phyloP scores from a whole-genome alignment of 2,113 vertebrate genomes.

The Nesospiza acunhae region DNA sequence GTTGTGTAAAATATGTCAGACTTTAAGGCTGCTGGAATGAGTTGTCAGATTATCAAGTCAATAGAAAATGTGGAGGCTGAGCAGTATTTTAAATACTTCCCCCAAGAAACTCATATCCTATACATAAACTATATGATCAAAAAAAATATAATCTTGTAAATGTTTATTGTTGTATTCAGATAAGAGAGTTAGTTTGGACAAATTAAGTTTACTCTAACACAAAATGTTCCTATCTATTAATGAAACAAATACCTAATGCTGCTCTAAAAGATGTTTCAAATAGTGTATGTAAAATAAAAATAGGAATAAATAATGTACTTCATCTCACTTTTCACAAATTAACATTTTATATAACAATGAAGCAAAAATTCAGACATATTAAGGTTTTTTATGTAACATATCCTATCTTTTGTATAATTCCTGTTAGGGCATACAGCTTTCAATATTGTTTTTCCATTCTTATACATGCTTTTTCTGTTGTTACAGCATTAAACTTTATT shows the following conservation, averaged over 20 bases:
- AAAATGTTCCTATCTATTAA: slow-evolving; percentile 67
- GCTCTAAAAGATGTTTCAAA: slow-evolving; percentile 75
- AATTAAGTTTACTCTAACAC: slow-evolving; percentile 68
- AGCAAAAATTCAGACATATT: slow-evolving; percentile 75
- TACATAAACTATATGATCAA: slow-evolving; percentile 67
- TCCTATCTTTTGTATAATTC: slow-evolving; percentile 80
- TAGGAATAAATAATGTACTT: slow-evolving; percentile 73
- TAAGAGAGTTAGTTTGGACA: slow-evolving; percentile 66
- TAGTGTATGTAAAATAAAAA: slow-evolving; percentile 77
- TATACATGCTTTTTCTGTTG: slow-evolving; percentile 79
- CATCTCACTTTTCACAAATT: slow-evolving; percentile 79
- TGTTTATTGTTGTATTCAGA: slow-evolving; percentile 72
- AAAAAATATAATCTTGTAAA: slow-evolving; percentile 66
- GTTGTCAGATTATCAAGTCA: slow-evolving; percentile 78
- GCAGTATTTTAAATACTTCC: slow-evolving; percentile 74
- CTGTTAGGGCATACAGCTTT: slow-evolving; percentile 76
- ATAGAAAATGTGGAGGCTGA: slow-evolving; percentile 67
- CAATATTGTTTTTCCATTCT: slow-evolving; percentile 71
- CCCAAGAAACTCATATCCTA: slow-evolving; percentile 59
- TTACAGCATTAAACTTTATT: slow-evolving; percentile 84
- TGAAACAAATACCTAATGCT: slow-evolving; percentile 72
- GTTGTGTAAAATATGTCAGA: slow-evolving; percentile 80
- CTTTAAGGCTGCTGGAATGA: slow-evolving; percentile 81
- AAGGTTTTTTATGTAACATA: slow-evolving; percentile 77
- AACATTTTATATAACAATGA: slow-evolving; percentile 76